Conservation (phyloP, 2,797 vertebrate species). For the Novumbra hubbsi region DNA sequence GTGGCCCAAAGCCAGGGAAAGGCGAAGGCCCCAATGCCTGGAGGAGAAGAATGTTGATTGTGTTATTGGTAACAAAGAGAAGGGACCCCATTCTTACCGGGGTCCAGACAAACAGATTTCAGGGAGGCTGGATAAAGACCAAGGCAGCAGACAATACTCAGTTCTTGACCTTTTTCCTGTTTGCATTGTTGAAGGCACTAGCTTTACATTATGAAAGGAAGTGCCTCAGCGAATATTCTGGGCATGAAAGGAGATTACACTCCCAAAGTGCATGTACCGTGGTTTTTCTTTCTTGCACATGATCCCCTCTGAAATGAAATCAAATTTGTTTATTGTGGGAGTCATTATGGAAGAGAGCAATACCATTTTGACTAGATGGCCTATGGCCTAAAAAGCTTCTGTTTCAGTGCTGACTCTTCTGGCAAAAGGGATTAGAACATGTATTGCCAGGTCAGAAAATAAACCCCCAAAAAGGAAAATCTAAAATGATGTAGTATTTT, state of each 20-base stretch:
- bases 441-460: neutral
- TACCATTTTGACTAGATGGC: neutral
- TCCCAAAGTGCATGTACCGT: constrained; percentile 63
- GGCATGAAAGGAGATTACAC: constrained; percentile 70
- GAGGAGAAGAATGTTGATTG: constrained; percentile 69
- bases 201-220: constrained; percentile 64
- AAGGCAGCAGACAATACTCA: constrained; percentile 65
- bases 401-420: neutral
- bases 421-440: neutral
- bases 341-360: constrained; percentile 19
- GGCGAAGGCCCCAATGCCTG: constrained; percentile 46
- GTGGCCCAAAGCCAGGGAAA: constrained; percentile 52
- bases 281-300: constrained; percentile 65
- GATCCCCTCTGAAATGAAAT: constrained; percentile 62
- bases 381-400: neutral
- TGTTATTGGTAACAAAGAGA: constrained; percentile 81
- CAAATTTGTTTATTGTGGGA: constrained; percentile 53
- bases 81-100: constrained; percentile 30
- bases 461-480: neutral
- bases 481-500: neutral
- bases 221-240: constrained; percentile 73
- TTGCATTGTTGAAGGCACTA: constrained; percentile 72
- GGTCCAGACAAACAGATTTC: constrained; percentile 46
- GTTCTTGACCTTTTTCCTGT: constrained; percentile 66
- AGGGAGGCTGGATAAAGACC: constrained; percentile 52